A percentile compares a stretch with the other conserved stretches of the same genome.
Evolutionary conservation across 2,113 vertebrate species (phyloP).

Genomic region (Agelaius tricolor): DNA sequence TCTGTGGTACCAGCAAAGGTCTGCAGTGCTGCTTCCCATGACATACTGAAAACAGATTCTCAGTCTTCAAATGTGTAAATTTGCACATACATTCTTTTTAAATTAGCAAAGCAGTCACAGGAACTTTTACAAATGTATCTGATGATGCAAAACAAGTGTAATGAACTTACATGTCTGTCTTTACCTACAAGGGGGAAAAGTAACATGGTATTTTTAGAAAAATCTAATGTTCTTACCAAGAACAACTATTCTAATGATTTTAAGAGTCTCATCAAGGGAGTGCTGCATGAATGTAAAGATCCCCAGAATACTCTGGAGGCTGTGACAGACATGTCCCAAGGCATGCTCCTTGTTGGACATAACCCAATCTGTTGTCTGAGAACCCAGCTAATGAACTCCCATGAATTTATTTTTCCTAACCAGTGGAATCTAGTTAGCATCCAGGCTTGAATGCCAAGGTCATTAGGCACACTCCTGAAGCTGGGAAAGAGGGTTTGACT

Average conservation of each 20-base stretch:
- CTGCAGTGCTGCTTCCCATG: not conserved
- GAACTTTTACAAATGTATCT: not conserved
- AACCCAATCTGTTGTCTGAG: not conserved
- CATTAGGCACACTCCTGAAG: not conserved
- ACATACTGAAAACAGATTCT: not conserved
- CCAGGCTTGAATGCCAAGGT: not conserved
- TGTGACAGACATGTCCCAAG: not conserved
- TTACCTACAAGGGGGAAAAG: not conserved
- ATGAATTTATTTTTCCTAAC: not conserved
- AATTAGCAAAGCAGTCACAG: not conserved
- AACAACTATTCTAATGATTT: not conserved
- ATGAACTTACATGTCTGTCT: not conserved
- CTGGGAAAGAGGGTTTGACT: not conserved
- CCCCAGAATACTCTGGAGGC: not conserved
- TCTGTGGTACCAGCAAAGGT: not conserved
- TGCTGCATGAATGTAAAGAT: not conserved
- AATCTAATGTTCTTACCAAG: not conserved
- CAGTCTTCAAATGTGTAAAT: not conserved
- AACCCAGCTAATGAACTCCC: not conserved
- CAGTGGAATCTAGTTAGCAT: not conserved
- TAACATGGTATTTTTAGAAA: not conserved
- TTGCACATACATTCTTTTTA: not conserved
- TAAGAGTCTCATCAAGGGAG: not conserved
- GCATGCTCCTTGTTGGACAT: not conserved
- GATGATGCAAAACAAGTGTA: not conserved